Conservation (phyloP, 2,113 vertebrate species). For the Dromas ardeola region DNA sequence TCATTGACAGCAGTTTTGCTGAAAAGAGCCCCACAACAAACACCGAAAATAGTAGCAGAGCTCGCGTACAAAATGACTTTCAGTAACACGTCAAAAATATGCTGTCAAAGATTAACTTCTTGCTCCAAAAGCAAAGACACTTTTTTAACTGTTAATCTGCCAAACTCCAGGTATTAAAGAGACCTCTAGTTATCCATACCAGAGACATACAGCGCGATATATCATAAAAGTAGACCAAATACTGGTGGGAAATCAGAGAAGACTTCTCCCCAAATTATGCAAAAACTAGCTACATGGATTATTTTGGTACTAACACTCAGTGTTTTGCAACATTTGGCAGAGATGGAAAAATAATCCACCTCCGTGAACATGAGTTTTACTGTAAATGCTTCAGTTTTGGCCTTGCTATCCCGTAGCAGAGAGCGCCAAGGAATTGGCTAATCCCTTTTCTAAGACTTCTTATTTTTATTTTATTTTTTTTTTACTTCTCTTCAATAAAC, state of each 20-base stretch:
- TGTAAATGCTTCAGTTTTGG: not conserved
- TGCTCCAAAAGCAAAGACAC: not conserved
- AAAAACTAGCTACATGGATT: not conserved
- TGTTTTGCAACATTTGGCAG: not conserved
- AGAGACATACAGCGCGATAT: not conserved
- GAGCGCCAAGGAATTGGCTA: not conserved
- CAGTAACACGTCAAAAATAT: not conserved
- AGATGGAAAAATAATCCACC: not conserved
- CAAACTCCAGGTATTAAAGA: not conserved
- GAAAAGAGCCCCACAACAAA: not conserved
- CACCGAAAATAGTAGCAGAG: not conserved
- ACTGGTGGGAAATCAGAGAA: not conserved
- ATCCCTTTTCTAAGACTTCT: not conserved
- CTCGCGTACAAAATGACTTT: not conserved
- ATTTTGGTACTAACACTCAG: not conserved
- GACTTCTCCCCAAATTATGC: not conserved
- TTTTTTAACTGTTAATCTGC: not conserved
- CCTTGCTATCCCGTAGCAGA: not conserved
- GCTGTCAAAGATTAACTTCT: not conserved
- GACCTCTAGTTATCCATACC: not conserved
- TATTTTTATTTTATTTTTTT: not conserved
- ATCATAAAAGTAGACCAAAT: not conserved
- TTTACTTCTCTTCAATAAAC: not conserved
- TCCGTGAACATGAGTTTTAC: not conserved
- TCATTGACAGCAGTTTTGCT: not conserved